Base-by-base conservation (phyloP, 1,140 invertebrate genomes). In the Venturia canescens region DNA sequence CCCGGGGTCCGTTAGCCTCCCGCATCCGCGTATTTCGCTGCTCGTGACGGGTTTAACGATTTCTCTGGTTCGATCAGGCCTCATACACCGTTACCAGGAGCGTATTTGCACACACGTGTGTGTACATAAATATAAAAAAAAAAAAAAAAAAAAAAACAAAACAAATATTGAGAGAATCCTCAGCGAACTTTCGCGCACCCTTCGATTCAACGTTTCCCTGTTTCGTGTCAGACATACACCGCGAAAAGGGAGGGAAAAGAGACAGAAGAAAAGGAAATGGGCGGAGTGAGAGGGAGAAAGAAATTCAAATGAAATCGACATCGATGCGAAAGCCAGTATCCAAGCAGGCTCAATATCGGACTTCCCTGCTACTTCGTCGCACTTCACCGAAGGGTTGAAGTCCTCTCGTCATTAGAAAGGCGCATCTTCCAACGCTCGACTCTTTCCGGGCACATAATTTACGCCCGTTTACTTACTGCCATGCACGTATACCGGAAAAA, bases 251-350 rank as follows among this genome's bases (percentile, higher is more conserved):
- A 26, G 23, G 13, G 23, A 26, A 3, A n/a, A 4, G 3, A 57
- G 15, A n/a, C 50, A 34, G 31, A 34, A 34, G 7, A 34, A 34
- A 7, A 34, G 31, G 7, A 7, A 34, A 34, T 34, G 31, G n/a
- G n/a, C 9, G 84, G 63, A 67, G 26, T 16, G 63, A 29, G 27
- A 67, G 63, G 29, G 63, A 63, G 60, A 63, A 21, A 63, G 60
- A 81, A 83, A 63, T 53, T 83, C 87, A 83, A 89, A 88, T 88
- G 87, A 87, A 88, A 89, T 88, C 86, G 85, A 88, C 85, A 84
- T 85, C 84, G 80, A 83, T 86, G 87, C 83, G 84, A 81, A 83
- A 80, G 82, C 83, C 80, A 75, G 82, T 82, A 78, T 60, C 76
- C n/a, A 69, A 44, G 44, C 66, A 27, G 60, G 78, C 57, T 57